Percentiles rank a stretch among this genome's conserved stretches.
Evolutionary conservation across 2,888 invertebrate species (phyloP).

Genomic region (Tenthredo notha): DNA sequence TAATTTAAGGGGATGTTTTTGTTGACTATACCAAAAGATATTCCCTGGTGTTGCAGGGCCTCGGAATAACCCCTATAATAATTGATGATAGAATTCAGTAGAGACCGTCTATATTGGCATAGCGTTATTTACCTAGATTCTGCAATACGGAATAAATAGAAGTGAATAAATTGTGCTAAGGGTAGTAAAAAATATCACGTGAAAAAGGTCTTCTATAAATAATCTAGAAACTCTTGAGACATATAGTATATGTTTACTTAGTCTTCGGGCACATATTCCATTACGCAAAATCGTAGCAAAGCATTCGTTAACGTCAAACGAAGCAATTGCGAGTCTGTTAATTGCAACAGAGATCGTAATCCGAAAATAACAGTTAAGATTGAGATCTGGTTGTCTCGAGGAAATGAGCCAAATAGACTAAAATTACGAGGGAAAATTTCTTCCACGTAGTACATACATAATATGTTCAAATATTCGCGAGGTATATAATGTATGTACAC

Average conservation of each 20-base stretch:
- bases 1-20: not conserved
- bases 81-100: not conserved
- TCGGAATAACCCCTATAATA: not conserved
- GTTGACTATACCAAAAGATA: not conserved
- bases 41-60: not conserved
- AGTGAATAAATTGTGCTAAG: not conserved
- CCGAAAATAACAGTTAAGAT: conserved; percentile 26
- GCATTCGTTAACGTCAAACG: not conserved
- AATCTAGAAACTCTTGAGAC: not conserved
- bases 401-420: not conserved
- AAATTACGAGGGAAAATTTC: not conserved
- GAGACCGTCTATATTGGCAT: not conserved
- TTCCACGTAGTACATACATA: not conserved
- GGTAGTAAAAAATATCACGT: not conserved
- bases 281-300: not conserved
- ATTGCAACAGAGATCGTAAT: conserved; percentile 5
- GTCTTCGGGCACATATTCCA: not conserved
- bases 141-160: not conserved
- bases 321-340: not conserved
- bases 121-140: not conserved
- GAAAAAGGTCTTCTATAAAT: not conserved
- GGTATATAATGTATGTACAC: not conserved
- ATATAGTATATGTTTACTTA: not conserved
- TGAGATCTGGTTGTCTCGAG: conserved; percentile 1
- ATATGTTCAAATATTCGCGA: not conserved